phyloP scores from a whole-genome alignment of 2,888 invertebrate genomes.

The Mongoloraphidia duomilia region DNA sequence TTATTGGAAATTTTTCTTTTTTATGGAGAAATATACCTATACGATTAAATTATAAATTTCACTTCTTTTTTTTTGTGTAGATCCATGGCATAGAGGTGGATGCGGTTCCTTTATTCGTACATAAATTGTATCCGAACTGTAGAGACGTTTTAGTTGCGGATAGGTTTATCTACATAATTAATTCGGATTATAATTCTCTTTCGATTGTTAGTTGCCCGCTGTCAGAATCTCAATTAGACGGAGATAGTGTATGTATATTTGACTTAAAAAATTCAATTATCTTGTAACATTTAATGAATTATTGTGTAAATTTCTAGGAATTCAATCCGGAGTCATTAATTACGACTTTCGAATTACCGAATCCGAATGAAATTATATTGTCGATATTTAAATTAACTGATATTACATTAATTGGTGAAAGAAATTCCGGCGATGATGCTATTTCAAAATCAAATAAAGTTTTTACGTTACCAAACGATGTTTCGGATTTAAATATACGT shows the following conservation, averaged over 20 bases:
- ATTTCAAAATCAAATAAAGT: conserved; percentile 21
- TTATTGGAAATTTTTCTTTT: no score
- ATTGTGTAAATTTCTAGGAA: conserved; percentile 28
- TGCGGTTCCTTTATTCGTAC: conserved; percentile 49
- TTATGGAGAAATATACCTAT: no score
- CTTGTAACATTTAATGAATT: background rate
- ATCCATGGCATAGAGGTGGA: conserved; percentile 52
- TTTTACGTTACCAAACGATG: conserved; percentile 29
- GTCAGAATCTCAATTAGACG: conserved; percentile 37
- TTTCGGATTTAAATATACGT: conserved; percentile 32
- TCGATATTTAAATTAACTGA: conserved; percentile 35
- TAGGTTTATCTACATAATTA: conserved; percentile 47
- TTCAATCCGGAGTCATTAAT: conserved; percentile 42
- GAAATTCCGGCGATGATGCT: conserved; percentile 21
- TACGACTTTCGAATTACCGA: conserved; percentile 37
- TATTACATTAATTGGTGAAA: conserved; percentile 23
- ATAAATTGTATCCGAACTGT: conserved; percentile 49
- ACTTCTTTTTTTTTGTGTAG: conserved; percentile 26
- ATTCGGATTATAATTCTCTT: conserved; percentile 31
- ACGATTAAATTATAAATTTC: no score
- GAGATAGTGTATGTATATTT: conserved; percentile 29
- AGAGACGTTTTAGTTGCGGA: conserved; percentile 49
- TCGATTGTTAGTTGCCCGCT: conserved; percentile 40
- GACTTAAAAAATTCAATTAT: no score
- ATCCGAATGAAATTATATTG: conserved; percentile 34